A percentile compares a stretch with the other conserved stretches of the same genome.
phyloP scores from a whole-genome alignment of 2,888 invertebrate genomes.

The Caenorhabditis sp. region DNA sequence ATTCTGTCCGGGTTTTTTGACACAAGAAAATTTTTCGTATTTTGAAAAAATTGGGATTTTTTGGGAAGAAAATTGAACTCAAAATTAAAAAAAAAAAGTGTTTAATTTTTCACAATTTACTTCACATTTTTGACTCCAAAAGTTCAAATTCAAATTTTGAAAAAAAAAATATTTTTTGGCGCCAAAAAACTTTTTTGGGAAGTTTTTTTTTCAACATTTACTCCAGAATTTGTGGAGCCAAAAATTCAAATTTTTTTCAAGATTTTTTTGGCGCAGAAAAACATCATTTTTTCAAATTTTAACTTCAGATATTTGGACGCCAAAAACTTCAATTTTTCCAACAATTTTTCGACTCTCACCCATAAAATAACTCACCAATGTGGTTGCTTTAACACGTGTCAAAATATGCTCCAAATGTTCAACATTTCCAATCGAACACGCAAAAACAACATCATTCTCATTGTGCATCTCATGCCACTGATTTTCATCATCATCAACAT shows the following conservation, averaged over 20 bases:
- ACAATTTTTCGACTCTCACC: background rate
- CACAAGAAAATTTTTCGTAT: background rate
- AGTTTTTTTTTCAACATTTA: background rate
- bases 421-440: constrained; percentile 47
- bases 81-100: background rate
- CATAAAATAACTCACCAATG: constrained; percentile 22
- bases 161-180: no score
- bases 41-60: background rate
- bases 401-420: constrained; percentile 21
- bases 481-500: constrained; percentile 24
- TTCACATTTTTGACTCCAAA: no score
- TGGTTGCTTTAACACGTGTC: constrained; percentile 12
- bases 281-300: no score
- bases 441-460: constrained; percentile 51
- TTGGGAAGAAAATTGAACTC: background rate
- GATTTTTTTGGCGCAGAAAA: no score
- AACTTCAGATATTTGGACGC: no score
- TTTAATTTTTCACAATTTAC: no score
- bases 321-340: no score
- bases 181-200: no score
- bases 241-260: no score
- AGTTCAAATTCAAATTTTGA: no score
- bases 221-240: background rate
- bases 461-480: no score
- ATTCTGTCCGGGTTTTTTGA: no score